A percentile compares a stretch with the other conserved stretches of the same genome.
Evolutionary conservation across 2,113 vertebrate species (phyloP).

Genomic region (Centrocercus urophasianus): DNA sequence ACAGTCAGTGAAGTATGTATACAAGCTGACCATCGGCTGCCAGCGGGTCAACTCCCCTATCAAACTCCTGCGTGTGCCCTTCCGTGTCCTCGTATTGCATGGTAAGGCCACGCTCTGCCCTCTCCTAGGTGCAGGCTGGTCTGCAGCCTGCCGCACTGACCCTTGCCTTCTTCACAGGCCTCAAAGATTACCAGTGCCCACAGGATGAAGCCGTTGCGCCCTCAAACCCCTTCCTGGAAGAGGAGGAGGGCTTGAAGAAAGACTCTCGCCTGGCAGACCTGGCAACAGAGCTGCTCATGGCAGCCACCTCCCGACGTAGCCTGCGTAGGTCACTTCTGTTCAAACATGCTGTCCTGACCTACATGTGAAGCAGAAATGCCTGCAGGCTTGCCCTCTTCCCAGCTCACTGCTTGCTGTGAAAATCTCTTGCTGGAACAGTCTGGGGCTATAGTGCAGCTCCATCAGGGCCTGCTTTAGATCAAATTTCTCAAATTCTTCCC

Average conservation of each 20-base stretch:
- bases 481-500: background rate
- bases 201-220: slow-evolving; percentile 94
- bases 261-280: slow-evolving; percentile 88
- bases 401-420: background rate
- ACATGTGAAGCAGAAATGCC: background rate
- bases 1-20: slow-evolving; percentile 96
- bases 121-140: fast-evolving
- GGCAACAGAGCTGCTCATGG: slow-evolving; percentile 93
- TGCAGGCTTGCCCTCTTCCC: background rate
- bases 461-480: background rate
- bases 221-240: slow-evolving; percentile 95
- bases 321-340: slow-evolving; percentile 72
- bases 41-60: slow-evolving; percentile 98
- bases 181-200: slow-evolving; percentile 89
- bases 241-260: slow-evolving; percentile 88
- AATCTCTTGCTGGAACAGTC: fast-evolving
- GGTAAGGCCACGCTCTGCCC: slow-evolving; percentile 63
- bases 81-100: slow-evolving; percentile 93
- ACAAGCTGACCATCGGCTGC: slow-evolving; percentile 97
- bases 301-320: slow-evolving; percentile 91
- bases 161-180: slow-evolving; percentile 74
- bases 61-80: slow-evolving; percentile 94
- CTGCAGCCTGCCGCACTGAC: background rate
- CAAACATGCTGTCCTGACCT: background rate
- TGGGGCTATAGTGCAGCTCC: background rate